These are phyloP conservation scores for Vimba vimba DNA, from an alignment of 2,113 vertebrate species.

Conservation along the genomic window DNA sequence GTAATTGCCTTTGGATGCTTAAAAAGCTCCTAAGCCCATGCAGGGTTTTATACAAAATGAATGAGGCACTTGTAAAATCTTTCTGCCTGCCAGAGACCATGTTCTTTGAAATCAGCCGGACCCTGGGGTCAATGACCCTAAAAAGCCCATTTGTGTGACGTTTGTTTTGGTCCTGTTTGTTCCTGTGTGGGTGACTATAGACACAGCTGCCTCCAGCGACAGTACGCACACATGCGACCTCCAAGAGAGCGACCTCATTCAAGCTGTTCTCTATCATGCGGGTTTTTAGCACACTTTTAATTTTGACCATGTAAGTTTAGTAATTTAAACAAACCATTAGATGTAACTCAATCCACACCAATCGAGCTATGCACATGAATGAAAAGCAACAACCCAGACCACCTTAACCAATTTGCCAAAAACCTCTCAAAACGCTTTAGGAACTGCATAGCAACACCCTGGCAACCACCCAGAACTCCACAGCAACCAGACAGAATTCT, in stretches of 20 bases:
- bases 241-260: slow-evolving; percentile 4
- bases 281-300: neutral
- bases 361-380: neutral
- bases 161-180: slow-evolving; percentile 48
- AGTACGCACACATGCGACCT: neutral
- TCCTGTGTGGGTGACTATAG: slow-evolving; percentile 24
- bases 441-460: no score
- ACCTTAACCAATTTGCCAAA: neutral
- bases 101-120: neutral
- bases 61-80: slow-evolving; percentile 27
- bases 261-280: neutral
- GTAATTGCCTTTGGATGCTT: neutral
- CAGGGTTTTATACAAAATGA: slow-evolving; percentile 6
- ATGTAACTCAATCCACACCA: neutral
- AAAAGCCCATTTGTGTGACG: slow-evolving; percentile 18
- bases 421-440: no score
- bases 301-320: neutral
- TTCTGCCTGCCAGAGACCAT: slow-evolving; percentile 25
- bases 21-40: neutral
- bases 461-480: no score
- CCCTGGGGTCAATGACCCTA: slow-evolving; percentile 33
- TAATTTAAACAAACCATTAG: neutral
- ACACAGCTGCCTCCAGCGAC: slow-evolving; percentile 40
- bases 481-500: no score
- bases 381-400: neutral